Conservation (phyloP, 2,113 vertebrate genomes). For the Heterocephalus glaber region DNA sequence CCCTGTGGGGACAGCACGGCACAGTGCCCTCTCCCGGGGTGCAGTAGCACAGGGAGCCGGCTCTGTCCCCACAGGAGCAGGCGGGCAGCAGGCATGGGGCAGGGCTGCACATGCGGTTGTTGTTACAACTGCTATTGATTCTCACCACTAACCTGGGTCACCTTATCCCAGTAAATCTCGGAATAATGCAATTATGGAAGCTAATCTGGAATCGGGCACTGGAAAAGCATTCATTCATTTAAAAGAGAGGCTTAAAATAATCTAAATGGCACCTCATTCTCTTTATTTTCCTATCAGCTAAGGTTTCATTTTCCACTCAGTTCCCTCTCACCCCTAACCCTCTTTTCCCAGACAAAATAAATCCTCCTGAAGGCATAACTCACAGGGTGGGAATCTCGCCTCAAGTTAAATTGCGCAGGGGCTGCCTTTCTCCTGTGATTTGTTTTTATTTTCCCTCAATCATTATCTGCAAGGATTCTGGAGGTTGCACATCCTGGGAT, state of each 20-base stretch:
- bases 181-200: background rate
- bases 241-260: background rate
- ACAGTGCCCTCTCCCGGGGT: background rate
- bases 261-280: background rate
- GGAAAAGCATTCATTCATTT: background rate
- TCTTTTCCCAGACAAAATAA: background rate
- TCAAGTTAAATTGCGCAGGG: fast-evolving
- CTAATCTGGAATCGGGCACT: background rate
- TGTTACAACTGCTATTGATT: background rate
- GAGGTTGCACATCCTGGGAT: background rate
- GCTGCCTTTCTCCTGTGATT: fast-evolving
- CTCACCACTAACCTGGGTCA: background rate
- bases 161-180: constrained; percentile 24
- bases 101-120: background rate
- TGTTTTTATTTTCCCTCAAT: background rate
- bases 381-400: fast-evolving
- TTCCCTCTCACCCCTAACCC: background rate
- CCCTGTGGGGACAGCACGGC: background rate
- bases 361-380: fast-evolving
- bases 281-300: background rate
- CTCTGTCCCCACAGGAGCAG: too few relatives aligned
- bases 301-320: background rate
- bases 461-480: background rate
- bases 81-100: fast-evolving
- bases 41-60: fast-evolving